Evolutionary conservation across 1,140 invertebrate species (phyloP).

Genomic region (Bombyx mandarina): DNA sequence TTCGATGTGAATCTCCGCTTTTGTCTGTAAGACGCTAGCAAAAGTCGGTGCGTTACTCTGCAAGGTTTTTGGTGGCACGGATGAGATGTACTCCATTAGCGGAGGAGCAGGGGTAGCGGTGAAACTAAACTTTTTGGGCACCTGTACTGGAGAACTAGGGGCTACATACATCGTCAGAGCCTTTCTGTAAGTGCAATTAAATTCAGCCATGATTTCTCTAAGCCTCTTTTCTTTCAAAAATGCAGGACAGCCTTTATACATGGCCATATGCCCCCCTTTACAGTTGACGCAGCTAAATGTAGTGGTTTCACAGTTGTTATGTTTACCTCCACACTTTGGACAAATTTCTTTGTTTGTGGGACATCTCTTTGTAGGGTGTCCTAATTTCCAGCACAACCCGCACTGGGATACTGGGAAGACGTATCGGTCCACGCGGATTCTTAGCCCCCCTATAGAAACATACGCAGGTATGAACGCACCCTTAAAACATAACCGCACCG

Average conservation of each 20-base stretch:
- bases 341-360: slow-evolving; percentile 19
- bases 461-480: slow-evolving; percentile 10
- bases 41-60: no score
- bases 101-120: no score
- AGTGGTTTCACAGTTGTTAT: slow-evolving; percentile 22
- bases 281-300: slow-evolving; percentile 8
- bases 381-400: slow-evolving; percentile 25
- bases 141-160: not conserved
- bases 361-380: slow-evolving; percentile 17
- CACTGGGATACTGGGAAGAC: slow-evolving; percentile 30
- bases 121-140: no score
- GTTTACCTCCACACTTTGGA: slow-evolving; percentile 24
- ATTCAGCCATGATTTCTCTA: no score
- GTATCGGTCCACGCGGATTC: slow-evolving; percentile 19
- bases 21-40: not conserved
- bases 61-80: no score
- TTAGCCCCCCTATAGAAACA: slow-evolving; percentile 17
- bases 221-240: no score
- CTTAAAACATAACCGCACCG: slow-evolving; percentile 17
- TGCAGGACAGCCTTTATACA: not conserved
- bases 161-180: not conserved
- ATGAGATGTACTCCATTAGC: no score
- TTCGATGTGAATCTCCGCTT: not conserved
- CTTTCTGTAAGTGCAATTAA: slow-evolving; percentile 3
- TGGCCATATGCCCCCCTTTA: not conserved